phyloP scores from a whole-genome alignment of 2,797 vertebrate genomes.

The Lerista edwardsae region DNA sequence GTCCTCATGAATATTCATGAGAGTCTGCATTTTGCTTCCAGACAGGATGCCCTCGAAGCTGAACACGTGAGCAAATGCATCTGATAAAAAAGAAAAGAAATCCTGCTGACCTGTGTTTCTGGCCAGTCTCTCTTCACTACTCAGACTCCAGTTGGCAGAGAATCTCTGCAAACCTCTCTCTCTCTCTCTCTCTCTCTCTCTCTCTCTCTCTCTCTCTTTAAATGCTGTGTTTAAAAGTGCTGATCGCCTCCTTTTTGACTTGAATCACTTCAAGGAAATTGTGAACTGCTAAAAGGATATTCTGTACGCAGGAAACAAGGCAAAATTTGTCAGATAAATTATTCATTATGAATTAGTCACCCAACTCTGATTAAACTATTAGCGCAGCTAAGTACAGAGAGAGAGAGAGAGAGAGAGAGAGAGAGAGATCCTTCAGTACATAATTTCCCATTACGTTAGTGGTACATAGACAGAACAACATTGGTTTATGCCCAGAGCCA shows the following conservation, averaged over 20 bases:
- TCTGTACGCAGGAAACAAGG: conserved; percentile 39
- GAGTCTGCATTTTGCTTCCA: not conserved
- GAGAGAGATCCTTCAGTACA: conserved; percentile 22
- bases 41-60: not conserved
- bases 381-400: conserved; percentile 37
- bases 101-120: not conserved
- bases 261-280: conserved; percentile 37
- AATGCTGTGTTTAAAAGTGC: not conserved
- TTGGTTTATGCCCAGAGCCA: not conserved
- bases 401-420: not conserved
- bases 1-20: conserved; percentile 14
- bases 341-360: conserved; percentile 49
- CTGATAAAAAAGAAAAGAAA: conserved; percentile 1
- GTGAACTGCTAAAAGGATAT: not conserved
- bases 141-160: not conserved
- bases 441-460: conserved; percentile 2
- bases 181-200: not conserved
- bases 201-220: not conserved
- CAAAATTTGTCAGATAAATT: conserved; percentile 45
- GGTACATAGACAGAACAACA: not conserved
- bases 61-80: not conserved
- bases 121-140: not conserved
- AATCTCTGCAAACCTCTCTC: not conserved
- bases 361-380: conserved; percentile 41
- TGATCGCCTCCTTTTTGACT: conserved; percentile 16